These are phyloP conservation scores for Onychomys arenicola DNA, from an alignment of 2,797 vertebrate species.

Conservation along the genomic window DNA sequence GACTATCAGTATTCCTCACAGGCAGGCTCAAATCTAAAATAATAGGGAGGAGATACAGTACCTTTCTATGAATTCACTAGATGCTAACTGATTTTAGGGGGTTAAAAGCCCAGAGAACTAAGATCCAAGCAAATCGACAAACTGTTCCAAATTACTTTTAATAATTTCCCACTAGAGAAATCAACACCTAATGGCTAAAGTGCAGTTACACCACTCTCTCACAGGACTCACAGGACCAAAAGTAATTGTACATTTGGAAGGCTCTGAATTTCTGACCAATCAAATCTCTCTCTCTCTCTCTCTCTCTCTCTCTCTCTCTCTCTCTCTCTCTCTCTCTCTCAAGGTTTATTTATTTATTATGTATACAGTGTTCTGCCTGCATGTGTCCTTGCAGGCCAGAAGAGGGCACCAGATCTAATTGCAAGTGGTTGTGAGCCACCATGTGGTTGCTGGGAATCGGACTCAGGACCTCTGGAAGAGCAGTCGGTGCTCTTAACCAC, in stretches of 20 bases:
- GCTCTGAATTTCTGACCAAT: neutral
- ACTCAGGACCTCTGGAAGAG: no score
- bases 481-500: no score
- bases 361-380: no score
- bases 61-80: conserved; percentile 22
- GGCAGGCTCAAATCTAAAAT: neutral
- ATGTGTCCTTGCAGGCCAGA: no score
- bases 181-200: neutral
- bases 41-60: neutral
- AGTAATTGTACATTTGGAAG: neutral
- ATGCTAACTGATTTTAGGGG: neutral
- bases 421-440: no score
- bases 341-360: no score
- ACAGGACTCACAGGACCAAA: neutral
- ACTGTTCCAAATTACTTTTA: conserved; percentile 5
- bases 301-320: no score
- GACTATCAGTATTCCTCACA: neutral
- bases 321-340: no score
- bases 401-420: no score
- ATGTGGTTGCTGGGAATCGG: no score
- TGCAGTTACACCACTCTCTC: neutral
- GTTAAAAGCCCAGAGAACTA: neutral
- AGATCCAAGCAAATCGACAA: conserved; percentile 17
- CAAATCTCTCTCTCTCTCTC: no score
- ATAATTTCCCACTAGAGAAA: neutral